Evolutionary conservation across 2,113 vertebrate species (phyloP), one percentile per base, ranked within the genome.

Genomic region (Brachyhypopomus occidentalis): DNA sequence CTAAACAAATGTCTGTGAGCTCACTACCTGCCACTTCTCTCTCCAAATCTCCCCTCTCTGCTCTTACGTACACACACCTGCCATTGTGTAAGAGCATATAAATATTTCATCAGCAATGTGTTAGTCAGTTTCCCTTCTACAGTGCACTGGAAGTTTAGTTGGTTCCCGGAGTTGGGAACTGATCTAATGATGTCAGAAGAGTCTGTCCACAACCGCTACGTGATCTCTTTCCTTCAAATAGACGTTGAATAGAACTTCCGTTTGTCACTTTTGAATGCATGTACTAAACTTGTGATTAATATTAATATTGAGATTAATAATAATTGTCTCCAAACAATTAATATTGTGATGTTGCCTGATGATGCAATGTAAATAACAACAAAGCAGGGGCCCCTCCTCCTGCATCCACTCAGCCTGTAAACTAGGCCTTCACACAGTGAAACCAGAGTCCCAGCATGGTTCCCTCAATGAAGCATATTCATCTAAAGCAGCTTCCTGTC

Each of bases 81-180:
- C 66, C 22, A 41, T 76, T 84, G 69, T 23, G 56, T 79, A 79
- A 75, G 63, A 75, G 55, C 25, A 75, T 62, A 83, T 79, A 83
- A 75, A 79, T 79, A 79, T 83, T 83, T 79, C 11, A 83, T 63
- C 20, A 0, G 20, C 19, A 17, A 59, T 70, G 55, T 59, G 63
- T 80, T 80, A 80, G 69, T 45, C n/a, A 20, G 23, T 67, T 22
- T 74, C 25, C 59, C 30, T 30, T 80, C 69, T 80, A 22, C 38
- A 52, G 59, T 48, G 59, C 62, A 36, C 4, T 27, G 62, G 41
- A 27, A 56, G 41, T 80, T 67, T 74, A 58, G 69, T 11, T 72
- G 23, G 16, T 52, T 72, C 72, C 34, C 9, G 64, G 34, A 69
- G 30, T 69, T 36, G 45, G 36, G 45, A 34, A 55, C 27, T 66